Percentiles rank a stretch among this genome's conserved stretches.
These are phyloP conservation scores for Drosophila meridiana DNA, from an alignment of 2,888 invertebrate genomes.

Conservation along the genomic window DNA sequence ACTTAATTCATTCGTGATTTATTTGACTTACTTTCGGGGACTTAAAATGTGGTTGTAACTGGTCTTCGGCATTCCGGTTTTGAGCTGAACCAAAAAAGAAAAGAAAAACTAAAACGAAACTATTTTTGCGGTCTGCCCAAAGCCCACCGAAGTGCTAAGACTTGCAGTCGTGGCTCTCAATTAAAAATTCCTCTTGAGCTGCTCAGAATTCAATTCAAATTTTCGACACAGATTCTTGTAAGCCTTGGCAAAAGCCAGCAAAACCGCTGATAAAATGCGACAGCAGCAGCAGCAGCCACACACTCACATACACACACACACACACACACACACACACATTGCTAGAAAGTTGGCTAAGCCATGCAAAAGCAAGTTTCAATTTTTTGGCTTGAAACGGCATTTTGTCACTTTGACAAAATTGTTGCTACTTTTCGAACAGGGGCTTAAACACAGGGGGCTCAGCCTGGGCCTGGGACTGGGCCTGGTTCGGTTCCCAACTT, in stretches of 20 bases:
- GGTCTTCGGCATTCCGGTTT: slow-evolving; percentile 24
- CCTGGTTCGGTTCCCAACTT: slow-evolving; percentile 53
- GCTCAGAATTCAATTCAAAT: slow-evolving; percentile 77
- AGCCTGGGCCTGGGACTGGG: neutral
- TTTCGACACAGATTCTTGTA: slow-evolving; percentile 56
- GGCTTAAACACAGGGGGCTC: slow-evolving; percentile 8
- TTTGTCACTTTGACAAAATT: slow-evolving; percentile 80
- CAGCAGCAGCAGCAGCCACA: slow-evolving; percentile 29
- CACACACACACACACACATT: slow-evolving; percentile 14
- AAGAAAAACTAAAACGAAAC: slow-evolving; percentile 50
- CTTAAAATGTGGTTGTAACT: slow-evolving; percentile 72
- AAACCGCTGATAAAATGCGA: slow-evolving; percentile 73
- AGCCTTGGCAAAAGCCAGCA: slow-evolving; percentile 56
- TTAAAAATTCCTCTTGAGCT: slow-evolving; percentile 75
- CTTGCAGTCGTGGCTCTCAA: slow-evolving; percentile 64
- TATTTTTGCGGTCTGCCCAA: slow-evolving; percentile 67
- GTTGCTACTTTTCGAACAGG: slow-evolving; percentile 61
- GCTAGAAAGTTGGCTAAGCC: slow-evolving; percentile 60
- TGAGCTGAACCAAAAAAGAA: slow-evolving; percentile 4
- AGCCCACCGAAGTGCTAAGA: slow-evolving; percentile 49
- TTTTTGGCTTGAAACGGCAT: slow-evolving; percentile 70
- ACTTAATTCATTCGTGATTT: slow-evolving; percentile 83
- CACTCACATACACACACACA: slow-evolving; percentile 13
- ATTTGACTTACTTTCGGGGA: slow-evolving; percentile 73
- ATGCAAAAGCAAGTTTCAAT: slow-evolving; percentile 66